A percentile compares a stretch with the other conserved stretches of the same genome.
Evolutionary conservation across 2,113 vertebrate genomes (phyloP).

Genomic region (Dissostichus mawsoni): DNA sequence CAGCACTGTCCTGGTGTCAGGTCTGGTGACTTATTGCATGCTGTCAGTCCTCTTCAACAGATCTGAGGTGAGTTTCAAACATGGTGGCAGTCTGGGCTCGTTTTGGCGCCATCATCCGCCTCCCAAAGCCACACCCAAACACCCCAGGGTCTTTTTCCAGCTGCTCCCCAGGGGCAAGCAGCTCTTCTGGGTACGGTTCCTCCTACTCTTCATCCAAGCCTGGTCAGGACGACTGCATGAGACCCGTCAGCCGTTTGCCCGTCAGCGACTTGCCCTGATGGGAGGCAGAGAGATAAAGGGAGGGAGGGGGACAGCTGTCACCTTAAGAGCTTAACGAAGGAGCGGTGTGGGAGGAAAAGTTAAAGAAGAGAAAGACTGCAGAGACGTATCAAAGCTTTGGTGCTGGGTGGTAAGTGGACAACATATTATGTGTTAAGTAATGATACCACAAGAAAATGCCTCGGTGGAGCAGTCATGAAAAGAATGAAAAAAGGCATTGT

Average conservation of each 20-base stretch:
- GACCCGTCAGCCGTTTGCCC: conserved; percentile 95
- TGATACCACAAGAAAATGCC: neutral
- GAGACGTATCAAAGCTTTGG: neutral
- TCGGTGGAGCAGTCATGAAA: neutral
- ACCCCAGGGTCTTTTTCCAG: conserved; percentile 39
- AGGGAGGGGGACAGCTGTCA: conserved; percentile 11
- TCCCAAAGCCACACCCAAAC: conserved; percentile 42
- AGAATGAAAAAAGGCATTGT: no score
- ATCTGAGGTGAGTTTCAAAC: conserved; percentile 45
- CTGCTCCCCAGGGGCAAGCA: conserved; percentile 41
- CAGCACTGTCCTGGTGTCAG: conserved; percentile 65
- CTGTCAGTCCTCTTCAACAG: conserved; percentile 66
- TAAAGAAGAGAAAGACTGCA: neutral
- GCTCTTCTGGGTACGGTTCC: conserved; percentile 48
- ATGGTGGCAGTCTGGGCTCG: conserved; percentile 2
- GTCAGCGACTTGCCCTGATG: conserved; percentile 96
- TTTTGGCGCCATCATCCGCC: conserved; percentile 25
- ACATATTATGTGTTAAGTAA: neutral
- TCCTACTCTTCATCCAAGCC: conserved; percentile 56
- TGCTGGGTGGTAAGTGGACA: neutral
- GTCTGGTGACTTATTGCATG: conserved; percentile 84
- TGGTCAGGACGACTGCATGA: conserved; percentile 99
- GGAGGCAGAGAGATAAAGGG: neutral
- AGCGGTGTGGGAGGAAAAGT: neutral
- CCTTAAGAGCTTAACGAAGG: conserved; percentile 28